phyloP scores from a whole-genome alignment of 2,113 vertebrate genomes.

The Ailurus styani region DNA sequence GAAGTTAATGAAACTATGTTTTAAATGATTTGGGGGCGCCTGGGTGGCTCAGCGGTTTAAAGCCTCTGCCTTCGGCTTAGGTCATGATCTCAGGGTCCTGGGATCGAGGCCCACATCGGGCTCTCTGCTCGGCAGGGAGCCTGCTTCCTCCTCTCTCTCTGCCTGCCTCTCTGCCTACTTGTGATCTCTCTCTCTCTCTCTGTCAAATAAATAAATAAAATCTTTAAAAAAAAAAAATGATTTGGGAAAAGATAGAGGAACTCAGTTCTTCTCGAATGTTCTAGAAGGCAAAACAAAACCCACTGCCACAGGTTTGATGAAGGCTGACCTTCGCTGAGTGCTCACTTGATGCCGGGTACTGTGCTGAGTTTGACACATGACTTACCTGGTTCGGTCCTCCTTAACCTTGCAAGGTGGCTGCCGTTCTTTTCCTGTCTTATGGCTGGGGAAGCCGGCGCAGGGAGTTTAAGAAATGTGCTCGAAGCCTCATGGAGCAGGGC shows the following conservation, averaged over 20 bases:
- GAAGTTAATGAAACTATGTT: constrained; percentile 6
- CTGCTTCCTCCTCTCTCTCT: too few relatives aligned
- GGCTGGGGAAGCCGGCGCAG: background rate
- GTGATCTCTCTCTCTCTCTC: too few relatives aligned
- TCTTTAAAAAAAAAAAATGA: too few relatives aligned
- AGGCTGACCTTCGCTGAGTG: background rate
- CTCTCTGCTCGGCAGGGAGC: too few relatives aligned
- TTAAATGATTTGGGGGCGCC: too few relatives aligned
- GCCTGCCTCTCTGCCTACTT: too few relatives aligned
- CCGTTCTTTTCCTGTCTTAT: background rate
- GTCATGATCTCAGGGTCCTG: too few relatives aligned
- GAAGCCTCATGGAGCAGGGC: background rate
- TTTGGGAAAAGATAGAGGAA: background rate
- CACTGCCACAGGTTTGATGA: background rate
- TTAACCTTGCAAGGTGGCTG: background rate
- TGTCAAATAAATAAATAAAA: too few relatives aligned
- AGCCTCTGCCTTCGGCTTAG: too few relatives aligned
- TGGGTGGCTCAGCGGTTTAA: too few relatives aligned
- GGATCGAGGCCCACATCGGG: too few relatives aligned
- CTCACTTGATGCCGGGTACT: background rate
- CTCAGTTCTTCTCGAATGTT: background rate
- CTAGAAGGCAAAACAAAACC: background rate
- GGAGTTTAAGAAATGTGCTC: background rate
- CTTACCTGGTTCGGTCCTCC: background rate
- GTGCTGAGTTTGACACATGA: background rate